A percentile compares a stretch with the other conserved stretches of the same genome.
Evolutionary conservation across 92 coral and sea anemone genomes (phyloP).

Genomic region (Umimayanthus kanabou): DNA sequence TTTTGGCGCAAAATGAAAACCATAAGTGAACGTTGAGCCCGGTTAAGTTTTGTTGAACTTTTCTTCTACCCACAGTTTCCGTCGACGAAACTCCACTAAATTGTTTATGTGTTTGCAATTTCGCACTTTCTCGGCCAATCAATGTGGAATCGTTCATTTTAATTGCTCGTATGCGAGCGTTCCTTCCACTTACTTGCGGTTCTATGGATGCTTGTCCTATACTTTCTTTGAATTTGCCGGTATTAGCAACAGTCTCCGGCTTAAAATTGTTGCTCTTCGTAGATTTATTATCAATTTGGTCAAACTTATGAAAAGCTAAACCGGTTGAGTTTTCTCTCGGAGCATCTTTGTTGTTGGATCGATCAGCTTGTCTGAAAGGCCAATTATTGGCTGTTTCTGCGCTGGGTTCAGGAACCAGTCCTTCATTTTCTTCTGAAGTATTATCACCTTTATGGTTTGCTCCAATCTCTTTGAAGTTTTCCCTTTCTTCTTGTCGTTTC

Average conservation of each 20-base stretch:
- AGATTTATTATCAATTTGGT: neutral
- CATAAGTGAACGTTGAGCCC: slow-evolving; percentile 18
- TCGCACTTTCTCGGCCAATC: neutral
- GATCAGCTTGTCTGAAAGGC: neutral
- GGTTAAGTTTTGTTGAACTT: neutral
- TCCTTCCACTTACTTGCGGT: too few relatives aligned
- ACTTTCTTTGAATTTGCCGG: neutral
- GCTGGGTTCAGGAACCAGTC: neutral
- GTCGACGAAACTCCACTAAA: neutral
- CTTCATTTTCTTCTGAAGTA: too few relatives aligned
- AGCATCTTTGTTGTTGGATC: neutral
- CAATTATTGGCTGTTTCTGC: neutral
- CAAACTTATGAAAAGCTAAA: neutral
- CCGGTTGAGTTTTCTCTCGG: neutral
- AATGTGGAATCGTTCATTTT: too few relatives aligned
- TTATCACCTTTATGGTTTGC: too few relatives aligned
- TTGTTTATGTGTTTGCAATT: neutral
- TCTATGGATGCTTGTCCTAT: too few relatives aligned
- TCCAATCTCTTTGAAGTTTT: neutral
- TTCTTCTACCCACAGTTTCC: neutral
- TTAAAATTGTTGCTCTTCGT: neutral
- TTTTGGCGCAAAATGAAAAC: neutral
- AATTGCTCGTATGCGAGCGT: too few relatives aligned
- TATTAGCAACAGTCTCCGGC: neutral
- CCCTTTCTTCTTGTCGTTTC: neutral